These are phyloP conservation scores for Ellobium chinense DNA, from an alignment of 2,888 invertebrate species.

Conservation along the genomic window DNA sequence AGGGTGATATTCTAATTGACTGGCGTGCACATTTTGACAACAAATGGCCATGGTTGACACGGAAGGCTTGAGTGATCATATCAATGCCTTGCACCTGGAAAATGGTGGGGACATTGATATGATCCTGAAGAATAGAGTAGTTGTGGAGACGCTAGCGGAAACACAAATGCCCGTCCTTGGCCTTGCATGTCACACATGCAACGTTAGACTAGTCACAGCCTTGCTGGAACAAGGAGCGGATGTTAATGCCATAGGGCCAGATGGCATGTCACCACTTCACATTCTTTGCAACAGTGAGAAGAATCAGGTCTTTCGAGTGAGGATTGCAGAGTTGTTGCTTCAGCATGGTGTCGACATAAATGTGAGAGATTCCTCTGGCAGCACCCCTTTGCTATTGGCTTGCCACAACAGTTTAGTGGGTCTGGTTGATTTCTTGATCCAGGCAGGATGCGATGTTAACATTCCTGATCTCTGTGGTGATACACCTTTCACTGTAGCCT, in stretches of 20 bases:
- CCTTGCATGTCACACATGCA: slow-evolving; percentile 27
- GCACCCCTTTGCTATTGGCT: slow-evolving; percentile 22
- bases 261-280: slow-evolving; percentile 40
- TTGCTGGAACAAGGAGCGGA: slow-evolving; percentile 36
- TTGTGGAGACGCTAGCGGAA: slow-evolving; percentile 13
- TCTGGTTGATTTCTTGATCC: slow-evolving; percentile 35
- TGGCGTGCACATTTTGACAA: not conserved
- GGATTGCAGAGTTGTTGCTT: slow-evolving; percentile 27
- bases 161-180: slow-evolving; percentile 26
- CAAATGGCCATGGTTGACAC: slow-evolving; percentile 31
- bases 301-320: not conserved
- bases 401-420: slow-evolving; percentile 29
- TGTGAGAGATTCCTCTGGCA: slow-evolving; percentile 24
- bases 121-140: slow-evolving; percentile 13
- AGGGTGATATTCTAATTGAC: too few species aligned
- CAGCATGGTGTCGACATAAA: slow-evolving; percentile 18
- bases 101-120: slow-evolving; percentile 33
- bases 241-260: slow-evolving; percentile 30
- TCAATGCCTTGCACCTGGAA: slow-evolving; percentile 32
- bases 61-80: slow-evolving; percentile 25
- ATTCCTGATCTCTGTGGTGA: slow-evolving; percentile 65
- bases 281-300: slow-evolving; percentile 26
- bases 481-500: slow-evolving; percentile 67
- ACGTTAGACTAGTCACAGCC: slow-evolving; percentile 32
- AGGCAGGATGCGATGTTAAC: slow-evolving; percentile 65